Evolutionary conservation across 1,140 invertebrate genomes (phyloP).

Genomic region (Hylyphantes graminicola): DNA sequence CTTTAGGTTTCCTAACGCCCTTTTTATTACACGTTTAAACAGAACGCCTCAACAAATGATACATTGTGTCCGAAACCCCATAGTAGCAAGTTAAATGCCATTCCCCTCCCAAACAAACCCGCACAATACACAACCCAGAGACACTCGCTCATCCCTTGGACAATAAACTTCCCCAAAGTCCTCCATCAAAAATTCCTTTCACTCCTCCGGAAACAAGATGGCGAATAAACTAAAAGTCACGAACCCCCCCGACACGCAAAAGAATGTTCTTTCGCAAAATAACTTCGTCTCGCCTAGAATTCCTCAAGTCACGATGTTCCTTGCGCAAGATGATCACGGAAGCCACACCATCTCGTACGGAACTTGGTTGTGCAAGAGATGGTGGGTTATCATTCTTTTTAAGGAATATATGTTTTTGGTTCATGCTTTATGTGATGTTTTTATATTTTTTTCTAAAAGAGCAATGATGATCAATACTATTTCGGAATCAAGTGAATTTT

Average conservation of each 20-base stretch:
- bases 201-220: slow-evolving; percentile 31
- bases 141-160: background rate
- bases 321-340: too few species aligned
- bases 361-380: too few species aligned
- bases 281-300: slow-evolving; percentile 21
- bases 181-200: slow-evolving; percentile 38
- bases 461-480: too few species aligned
- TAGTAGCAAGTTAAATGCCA: background rate
- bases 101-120: background rate
- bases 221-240: slow-evolving; percentile 41
- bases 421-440: too few species aligned
- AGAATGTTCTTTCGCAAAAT: slow-evolving; percentile 27
- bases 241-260: slow-evolving; percentile 24
- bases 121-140: background rate
- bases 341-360: too few species aligned
- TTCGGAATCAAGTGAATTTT: too few species aligned
- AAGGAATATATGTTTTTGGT: too few species aligned
- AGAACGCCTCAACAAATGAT: too few species aligned
- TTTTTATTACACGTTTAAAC: too few species aligned
- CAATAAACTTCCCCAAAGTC: background rate
- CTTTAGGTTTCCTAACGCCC: too few species aligned
- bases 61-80: background rate
- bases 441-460: too few species aligned
- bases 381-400: too few species aligned
- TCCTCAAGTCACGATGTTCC: slow-evolving; percentile 36